Evolutionary conservation across 2,797 vertebrate species (phyloP), one percentile per base, ranked within the genome.

Genomic region (Nyctalus aviator): DNA sequence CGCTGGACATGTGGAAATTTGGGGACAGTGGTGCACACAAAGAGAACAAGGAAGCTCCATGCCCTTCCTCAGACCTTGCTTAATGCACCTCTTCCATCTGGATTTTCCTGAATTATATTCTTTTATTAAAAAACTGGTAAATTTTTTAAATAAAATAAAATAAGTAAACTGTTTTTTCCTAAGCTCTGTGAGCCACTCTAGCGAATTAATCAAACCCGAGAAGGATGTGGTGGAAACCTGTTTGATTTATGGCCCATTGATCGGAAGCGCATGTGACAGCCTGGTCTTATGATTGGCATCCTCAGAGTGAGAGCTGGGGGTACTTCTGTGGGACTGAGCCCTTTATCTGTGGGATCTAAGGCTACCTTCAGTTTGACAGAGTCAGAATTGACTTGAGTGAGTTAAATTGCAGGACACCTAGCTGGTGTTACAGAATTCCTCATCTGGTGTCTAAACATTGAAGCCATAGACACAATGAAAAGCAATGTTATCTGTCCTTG

Each of bases 381-480:
- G 20, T 62, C 77, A n/a, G 17, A 82, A 55, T 8, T 53, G 62
- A 57, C 44, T 13, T 57, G 9, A 57, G 30, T 68, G 17, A 37
- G 48, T 32, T 48, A 20, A 69, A 88, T 2, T 59, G 7, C n/a
- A 83, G 62, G n/a, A 66, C 55, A 81, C 11, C 17, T 23, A 44
- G 41, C 27, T 62, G 23, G 44, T n/a, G 15, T 32, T 46, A 21
- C 66, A 64, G 55, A 81, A 87, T 32, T 41, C 55, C 66, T 6
- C 27, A 20, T 73, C 11, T 17, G 21, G 14, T 37, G 21, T 30
- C 88, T 17, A 86, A 79, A 88, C 13, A 78, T 37, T 62, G 57
- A 83, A 85, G 13, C 18, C 25, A 23, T 27, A 59, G 66, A 77
- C 83, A 89, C 35, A 91, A 71, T n/a, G 30, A 82, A 90, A 91